Base-by-base conservation (phyloP, 2,113 vertebrate genomes). In the Burhinus oedicnemus region DNA sequence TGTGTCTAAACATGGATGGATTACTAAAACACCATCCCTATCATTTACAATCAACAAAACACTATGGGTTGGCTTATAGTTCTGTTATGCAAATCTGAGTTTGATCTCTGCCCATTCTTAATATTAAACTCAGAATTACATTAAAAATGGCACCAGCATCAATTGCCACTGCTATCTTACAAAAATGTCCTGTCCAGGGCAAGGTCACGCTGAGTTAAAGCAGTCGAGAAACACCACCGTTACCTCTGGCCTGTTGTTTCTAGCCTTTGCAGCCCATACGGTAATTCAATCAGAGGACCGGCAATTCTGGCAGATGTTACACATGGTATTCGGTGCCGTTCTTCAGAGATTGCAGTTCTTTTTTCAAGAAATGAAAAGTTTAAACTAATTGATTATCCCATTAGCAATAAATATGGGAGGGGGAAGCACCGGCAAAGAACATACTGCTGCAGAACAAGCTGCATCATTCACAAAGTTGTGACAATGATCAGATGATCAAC, bases 281-380 rank as follows among this genome's bases (percentile, higher is more conserved):
- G 95, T 25, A 86, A 85, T 88, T 92, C 97, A 57, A 32, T 86
- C 89, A 95, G 65, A n/a, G 80, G 77, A 79, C 36, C 66, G 90
- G 95, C 91, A 96, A 44, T 40, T 85, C 76, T 90, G 87, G 96
- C 94, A 97, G 91, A 92, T 90, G 92, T 87, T 94, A 68, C 84
- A n/a, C 40, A 36, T 54, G 76, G 11, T 66, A 87, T 88, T 95
- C 77, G 21, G 40, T 36, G 87, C 89, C 96, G 83, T 71, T 97
- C 94, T 96, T 97, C 90, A 68, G 96, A 97, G 85, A 97, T 29
- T 81, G 61, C 92, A 85, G 42, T 76, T 86, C 88, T 96, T 75
- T 3, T 80, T n/a, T 85, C 38, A 74, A 84, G 85, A 40, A 68
- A 76, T 65, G 65, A 51, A 74, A 85, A 93, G 91, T 91, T 95